Percentiles rank a stretch among this genome's conserved stretches.
Evolutionary conservation across 2,113 vertebrate species (phyloP).

Genomic region (Nothoprocta perdicaria): DNA sequence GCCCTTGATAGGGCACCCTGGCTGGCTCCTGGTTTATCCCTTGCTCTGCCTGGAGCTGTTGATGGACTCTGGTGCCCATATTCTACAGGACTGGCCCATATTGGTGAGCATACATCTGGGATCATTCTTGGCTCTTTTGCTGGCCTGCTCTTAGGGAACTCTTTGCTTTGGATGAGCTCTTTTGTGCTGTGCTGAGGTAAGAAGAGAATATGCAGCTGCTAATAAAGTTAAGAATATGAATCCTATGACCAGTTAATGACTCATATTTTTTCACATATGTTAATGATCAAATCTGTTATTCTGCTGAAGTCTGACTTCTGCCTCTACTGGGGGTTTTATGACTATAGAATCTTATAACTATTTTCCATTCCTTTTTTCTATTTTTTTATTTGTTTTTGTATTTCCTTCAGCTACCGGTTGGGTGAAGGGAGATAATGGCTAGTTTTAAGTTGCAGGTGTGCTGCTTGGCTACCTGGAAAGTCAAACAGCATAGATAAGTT

Average conservation of each 20-base stretch:
- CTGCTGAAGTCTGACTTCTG: neutral
- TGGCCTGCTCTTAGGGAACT: fast-evolving
- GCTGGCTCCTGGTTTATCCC: neutral
- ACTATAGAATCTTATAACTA: neutral
- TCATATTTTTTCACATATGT: too few relatives aligned
- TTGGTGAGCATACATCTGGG: fast-evolving
- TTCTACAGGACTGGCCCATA: fast-evolving
- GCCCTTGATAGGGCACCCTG: neutral
- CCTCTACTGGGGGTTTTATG: fast-evolving
- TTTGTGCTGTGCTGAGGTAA: neutral
- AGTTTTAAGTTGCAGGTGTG: neutral
- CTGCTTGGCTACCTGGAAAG: neutral
- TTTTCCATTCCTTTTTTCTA: neutral
- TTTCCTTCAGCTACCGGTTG: neutral
- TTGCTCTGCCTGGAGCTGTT: neutral
- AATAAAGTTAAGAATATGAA: neutral
- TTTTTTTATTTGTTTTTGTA: neutral
- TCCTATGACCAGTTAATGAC: neutral
- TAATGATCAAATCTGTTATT: neutral
- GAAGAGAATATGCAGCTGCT: neutral
- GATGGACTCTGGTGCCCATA: too few relatives aligned
- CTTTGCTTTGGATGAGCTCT: neutral
- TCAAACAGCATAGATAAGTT: neutral
- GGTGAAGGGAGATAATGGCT: neutral
- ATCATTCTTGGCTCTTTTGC: fast-evolving